phyloP scores from a whole-genome alignment of 1,140 invertebrate species.

The Acyrthosiphon pisum region DNA sequence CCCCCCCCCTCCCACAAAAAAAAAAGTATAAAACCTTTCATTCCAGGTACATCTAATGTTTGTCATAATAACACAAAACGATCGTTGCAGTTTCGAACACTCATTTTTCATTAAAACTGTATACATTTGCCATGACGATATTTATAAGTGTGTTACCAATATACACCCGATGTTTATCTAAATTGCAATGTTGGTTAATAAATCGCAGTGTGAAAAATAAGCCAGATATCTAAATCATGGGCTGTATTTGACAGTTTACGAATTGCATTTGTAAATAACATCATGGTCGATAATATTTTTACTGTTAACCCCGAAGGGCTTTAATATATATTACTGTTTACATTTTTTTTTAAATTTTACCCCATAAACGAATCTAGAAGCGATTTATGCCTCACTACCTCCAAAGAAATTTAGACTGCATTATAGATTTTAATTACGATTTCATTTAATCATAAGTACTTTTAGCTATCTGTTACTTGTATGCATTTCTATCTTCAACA shows the following conservation, averaged over 20 bases:
- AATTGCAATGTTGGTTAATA: not conserved
- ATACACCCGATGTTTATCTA: conserved; percentile 22
- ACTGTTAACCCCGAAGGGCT: not conserved
- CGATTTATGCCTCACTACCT: not conserved
- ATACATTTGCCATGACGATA: not conserved
- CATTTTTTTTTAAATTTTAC: not conserved
- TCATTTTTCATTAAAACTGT: conserved; percentile 21
- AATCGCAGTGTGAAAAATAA: conserved; percentile 45
- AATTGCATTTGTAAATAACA: conserved; percentile 37
- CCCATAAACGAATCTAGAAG: not conserved
- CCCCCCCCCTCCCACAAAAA: no score
- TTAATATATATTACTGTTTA: not conserved
- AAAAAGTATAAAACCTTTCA: not conserved
- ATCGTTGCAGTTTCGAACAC: not conserved
- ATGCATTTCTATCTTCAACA: not conserved
- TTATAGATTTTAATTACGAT: not conserved
- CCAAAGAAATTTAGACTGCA: not conserved
- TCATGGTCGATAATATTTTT: not conserved
- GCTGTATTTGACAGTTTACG: conserved; percentile 24
- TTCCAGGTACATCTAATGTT: not conserved
- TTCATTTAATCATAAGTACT: not conserved
- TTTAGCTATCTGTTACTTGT: not conserved
- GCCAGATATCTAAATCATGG: conserved; percentile 7
- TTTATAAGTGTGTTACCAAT: not conserved
- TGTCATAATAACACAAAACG: not conserved